A percentile compares a stretch with the other conserved stretches of the same genome.
Evolutionary conservation across 2,797 vertebrate species (phyloP).

Genomic region (Pseudomugil tenellus): DNA sequence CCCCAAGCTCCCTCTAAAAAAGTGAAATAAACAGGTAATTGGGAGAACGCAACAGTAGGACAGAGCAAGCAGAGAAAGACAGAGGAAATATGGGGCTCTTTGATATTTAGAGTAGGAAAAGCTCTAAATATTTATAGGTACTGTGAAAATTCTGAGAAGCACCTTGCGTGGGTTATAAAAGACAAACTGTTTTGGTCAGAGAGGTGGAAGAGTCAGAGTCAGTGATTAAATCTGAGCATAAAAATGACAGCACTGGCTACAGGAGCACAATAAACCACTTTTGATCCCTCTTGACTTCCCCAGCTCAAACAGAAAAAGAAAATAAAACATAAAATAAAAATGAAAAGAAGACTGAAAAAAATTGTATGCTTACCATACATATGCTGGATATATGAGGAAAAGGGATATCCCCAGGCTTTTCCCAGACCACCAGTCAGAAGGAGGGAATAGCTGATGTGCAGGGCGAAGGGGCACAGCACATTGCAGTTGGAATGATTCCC

Average conservation of each 20-base stretch:
- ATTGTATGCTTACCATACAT: no score
- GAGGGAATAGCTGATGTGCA: slow-evolving; percentile 36
- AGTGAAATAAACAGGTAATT: not conserved
- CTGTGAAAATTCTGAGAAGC: no score
- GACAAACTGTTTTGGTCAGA: no score
- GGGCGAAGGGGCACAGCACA: slow-evolving; percentile 28
- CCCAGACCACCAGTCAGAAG: slow-evolving; percentile 39
- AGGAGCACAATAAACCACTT: no score
- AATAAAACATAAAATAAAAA: slow-evolving; percentile 19
- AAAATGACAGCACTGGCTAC: no score
- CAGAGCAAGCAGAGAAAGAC: not conserved
- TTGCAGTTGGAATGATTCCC: slow-evolving; percentile 51
- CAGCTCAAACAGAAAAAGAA: not conserved
- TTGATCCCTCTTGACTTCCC: not conserved
- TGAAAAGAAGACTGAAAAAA: no score
- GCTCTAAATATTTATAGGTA: no score
- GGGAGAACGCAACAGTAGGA: not conserved
- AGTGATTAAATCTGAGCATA: no score
- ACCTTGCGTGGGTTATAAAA: no score
- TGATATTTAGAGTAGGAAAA: not conserved
- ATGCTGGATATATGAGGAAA: not conserved
- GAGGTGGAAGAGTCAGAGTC: no score
- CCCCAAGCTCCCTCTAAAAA: no score
- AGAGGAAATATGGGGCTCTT: not conserved
- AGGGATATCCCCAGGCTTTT: slow-evolving; percentile 27